Percentiles rank a stretch among this genome's conserved stretches.
Conservation (phyloP, 2,888 invertebrate species). For the Leptogaster cylindrica region DNA sequence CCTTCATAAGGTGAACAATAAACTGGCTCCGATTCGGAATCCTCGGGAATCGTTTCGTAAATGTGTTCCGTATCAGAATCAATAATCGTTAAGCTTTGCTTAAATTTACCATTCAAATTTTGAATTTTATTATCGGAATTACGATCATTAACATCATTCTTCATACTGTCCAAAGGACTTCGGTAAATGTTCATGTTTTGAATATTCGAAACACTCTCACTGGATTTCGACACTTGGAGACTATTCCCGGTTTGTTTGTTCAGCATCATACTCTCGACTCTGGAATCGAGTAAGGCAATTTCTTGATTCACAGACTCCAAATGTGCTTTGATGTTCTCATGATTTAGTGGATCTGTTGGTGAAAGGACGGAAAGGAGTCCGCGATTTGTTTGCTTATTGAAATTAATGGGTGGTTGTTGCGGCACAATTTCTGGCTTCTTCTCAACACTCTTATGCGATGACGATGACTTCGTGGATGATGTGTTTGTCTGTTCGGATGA, state of each 20-base stretch:
- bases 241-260: neutral
- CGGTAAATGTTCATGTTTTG: slow-evolving; percentile 38
- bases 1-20: slow-evolving; percentile 70
- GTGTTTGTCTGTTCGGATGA: slow-evolving; percentile 31
- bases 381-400: slow-evolving; percentile 20
- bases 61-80: slow-evolving; percentile 69
- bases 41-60: slow-evolving; percentile 71
- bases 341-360: slow-evolving; percentile 52
- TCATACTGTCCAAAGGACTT: slow-evolving; percentile 37
- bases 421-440: neutral
- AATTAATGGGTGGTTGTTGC: neutral
- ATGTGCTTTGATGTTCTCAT: slow-evolving; percentile 54
- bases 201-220: slow-evolving; percentile 55
- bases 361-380: slow-evolving; percentile 27
- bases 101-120: neutral
- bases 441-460: slow-evolving; percentile 23
- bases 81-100: slow-evolving; percentile 34
- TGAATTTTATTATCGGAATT: slow-evolving; percentile 15
- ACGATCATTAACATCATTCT: slow-evolving; percentile 20
- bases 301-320: slow-evolving; percentile 64
- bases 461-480: slow-evolving; percentile 37
- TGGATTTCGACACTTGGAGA: neutral
- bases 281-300: slow-evolving; percentile 65
- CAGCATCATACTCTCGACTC: slow-evolving; percentile 68
- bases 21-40: slow-evolving; percentile 67